Evolutionary conservation across 1,140 invertebrate genomes (phyloP).

Genomic region (Heliothis virescens): DNA sequence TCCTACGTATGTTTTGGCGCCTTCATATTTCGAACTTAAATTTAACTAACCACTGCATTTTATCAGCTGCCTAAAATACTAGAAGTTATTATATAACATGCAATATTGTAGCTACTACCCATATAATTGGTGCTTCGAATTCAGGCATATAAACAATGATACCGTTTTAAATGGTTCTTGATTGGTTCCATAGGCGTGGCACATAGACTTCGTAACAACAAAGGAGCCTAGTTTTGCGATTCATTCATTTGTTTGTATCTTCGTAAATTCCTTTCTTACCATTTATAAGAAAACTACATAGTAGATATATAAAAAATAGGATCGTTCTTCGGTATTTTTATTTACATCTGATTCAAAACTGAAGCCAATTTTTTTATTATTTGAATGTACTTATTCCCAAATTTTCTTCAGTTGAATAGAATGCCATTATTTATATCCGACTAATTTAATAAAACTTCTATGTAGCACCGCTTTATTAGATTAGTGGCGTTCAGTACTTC

Average conservation of each 20-base stretch:
- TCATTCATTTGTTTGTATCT: not conserved
- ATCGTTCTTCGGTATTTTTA: no score
- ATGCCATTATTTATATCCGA: constrained; percentile 37
- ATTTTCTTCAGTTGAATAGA: not conserved
- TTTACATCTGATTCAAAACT: no score
- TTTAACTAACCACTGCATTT: no score
- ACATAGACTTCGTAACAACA: not conserved
- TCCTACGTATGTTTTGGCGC: no score
- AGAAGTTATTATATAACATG: no score
- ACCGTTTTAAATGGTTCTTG: constrained; percentile 2
- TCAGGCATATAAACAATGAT: constrained; percentile 3
- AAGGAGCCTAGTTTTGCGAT: not conserved
- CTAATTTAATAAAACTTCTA: constrained; percentile 30
- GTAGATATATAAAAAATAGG: no score
- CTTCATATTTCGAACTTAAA: no score
- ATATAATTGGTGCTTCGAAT: constrained; percentile 34
- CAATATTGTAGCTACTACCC: not conserved
- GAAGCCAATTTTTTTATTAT: no score
- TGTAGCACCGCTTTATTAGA: constrained; percentile 31
- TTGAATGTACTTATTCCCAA: not conserved
- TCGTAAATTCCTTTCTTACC: no score
- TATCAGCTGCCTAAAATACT: not conserved
- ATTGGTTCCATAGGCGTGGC: constrained; percentile 22
- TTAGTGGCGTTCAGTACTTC: constrained; percentile 18
- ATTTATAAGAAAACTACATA: no score